Conservation (phyloP, 2,797 vertebrate genomes). For the Cryptoprocta ferox region DNA sequence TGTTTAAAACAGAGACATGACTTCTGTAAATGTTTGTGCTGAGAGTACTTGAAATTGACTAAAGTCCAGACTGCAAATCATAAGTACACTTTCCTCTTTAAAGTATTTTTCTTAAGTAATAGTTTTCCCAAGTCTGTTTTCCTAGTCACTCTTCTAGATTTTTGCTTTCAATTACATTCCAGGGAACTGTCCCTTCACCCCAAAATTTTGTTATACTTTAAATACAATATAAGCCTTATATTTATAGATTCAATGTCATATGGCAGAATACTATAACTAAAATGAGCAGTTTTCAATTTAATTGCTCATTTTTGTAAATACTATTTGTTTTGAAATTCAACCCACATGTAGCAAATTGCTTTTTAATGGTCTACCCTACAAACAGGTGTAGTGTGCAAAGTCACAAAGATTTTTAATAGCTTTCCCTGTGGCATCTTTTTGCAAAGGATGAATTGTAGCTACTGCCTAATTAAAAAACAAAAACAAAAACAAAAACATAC, state of each 20-base stretch:
- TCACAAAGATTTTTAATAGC: constrained; percentile 40
- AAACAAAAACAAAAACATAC: background rate
- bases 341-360: constrained; percentile 4
- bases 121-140: background rate
- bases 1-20: background rate
- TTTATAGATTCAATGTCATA: background rate
- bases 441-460: constrained; percentile 13
- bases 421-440: constrained; percentile 54
- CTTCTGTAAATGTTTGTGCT: background rate
- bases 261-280: background rate
- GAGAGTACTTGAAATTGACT: constrained; percentile 13
- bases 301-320: constrained; percentile 58
- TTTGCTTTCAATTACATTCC: background rate
- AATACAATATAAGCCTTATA: constrained; percentile 21
- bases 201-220: background rate
- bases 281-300: constrained; percentile 11
- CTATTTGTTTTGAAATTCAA: constrained; percentile 39
- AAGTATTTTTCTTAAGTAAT: constrained; percentile 28
- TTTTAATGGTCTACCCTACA: constrained; percentile 47
- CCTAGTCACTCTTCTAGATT: background rate
- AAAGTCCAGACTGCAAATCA: background rate
- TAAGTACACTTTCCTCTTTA: background rate
- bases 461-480: background rate
- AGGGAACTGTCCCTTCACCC: background rate
- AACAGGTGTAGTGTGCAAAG: background rate